Evolutionary conservation across 92 coral and sea anemone species (phyloP), one percentile per base, ranked within the genome.

Genomic region (Epizoanthus scotinus): DNA sequence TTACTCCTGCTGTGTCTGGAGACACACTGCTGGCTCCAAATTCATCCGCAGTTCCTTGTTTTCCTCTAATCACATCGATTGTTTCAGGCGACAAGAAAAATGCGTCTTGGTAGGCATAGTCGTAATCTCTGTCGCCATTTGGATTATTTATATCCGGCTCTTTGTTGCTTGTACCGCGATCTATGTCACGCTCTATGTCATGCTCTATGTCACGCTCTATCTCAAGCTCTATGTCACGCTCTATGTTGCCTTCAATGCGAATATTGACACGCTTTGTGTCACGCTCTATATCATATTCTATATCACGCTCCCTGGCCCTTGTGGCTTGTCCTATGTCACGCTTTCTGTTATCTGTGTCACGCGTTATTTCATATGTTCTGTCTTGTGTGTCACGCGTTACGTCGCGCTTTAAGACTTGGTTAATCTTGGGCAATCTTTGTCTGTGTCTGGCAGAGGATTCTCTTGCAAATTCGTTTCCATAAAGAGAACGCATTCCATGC

Each of bases 61-160:
- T 29, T 17, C 31, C 75, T 13, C 27, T 24, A 36, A 72, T 72
- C 2, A 49, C 50, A 55, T 58, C 79, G 0, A 73, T n/a, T 2
- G 65, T 56, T 56, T 56, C 79, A 56, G 79, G 61, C 17, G 79
- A 29, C 22, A 73, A 59, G 42, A n/a, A 29, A 56, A 73, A 56
- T 22, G 14, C 62, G 25, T 56, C 40, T 73, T 73, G 59, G 62
- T 73, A 73, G 0, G 63, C 65, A 28, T 73, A 73, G 64, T 73
- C 79, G 21, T 73, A 73, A 28, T 18, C n/a, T 14, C 40, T 31
- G 8, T 14, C 47, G n/a, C 26, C 70, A 26, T 24, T 18, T 64
- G 50, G 22, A 2, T 13, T 17, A 66, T 17, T 66, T 7, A 28
- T 7, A 26, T 67, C 49, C 36, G 22, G 17, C 52, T 47, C 2